Base-by-base conservation (phyloP, 1,140 invertebrate genomes). In the Listronotus oregonensis region DNA sequence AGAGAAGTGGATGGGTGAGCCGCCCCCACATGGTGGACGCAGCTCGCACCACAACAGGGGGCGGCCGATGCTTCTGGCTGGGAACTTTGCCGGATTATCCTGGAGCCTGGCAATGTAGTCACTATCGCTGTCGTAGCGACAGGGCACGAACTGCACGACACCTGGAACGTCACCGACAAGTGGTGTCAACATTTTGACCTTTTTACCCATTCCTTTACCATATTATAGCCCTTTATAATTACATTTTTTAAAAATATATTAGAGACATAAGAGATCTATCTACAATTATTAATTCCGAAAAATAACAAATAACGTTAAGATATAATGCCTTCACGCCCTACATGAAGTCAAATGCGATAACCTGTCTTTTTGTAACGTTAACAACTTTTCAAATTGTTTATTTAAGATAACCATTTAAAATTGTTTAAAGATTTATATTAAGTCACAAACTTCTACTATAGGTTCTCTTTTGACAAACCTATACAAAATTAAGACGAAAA, bases 11-110 rank as follows among this genome's bases (percentile, higher is more conserved):
- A 89, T 59, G 87, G 85, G 44, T 65, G 63, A 9, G 54, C 46
- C 15, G 87, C 84, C 61, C 74, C 73, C 63, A 71, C 72, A 27
- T 69, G 55, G 44, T 73, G 75, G 11, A 72, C 67, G 76, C 84
- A 85, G 74, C 86, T 86, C 44, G 84, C 82, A 70, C 84, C 84
- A 77, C 88, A 89, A 70, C 84, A 84, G 64, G 83, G 83, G 77
- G 82, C 83, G 77, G 82, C 83, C 74, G 88, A 89, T 50, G 90
- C 87, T 80, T 95, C 93, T 44, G 93, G 93, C 76, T 96, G 93
- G 11, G 92, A 95, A 78, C 93, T 94, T 82, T 96, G 93, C 12
- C 93, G 84, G 74, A 95, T 93, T 73, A 94, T 94, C 70, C 90
- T 84, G 12, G 86, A 85, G 70, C 83, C 78, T 44, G 88, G 86